Evolutionary conservation across 2,888 invertebrate genomes (phyloP).

Genomic region (Endomychus coccineus): DNA sequence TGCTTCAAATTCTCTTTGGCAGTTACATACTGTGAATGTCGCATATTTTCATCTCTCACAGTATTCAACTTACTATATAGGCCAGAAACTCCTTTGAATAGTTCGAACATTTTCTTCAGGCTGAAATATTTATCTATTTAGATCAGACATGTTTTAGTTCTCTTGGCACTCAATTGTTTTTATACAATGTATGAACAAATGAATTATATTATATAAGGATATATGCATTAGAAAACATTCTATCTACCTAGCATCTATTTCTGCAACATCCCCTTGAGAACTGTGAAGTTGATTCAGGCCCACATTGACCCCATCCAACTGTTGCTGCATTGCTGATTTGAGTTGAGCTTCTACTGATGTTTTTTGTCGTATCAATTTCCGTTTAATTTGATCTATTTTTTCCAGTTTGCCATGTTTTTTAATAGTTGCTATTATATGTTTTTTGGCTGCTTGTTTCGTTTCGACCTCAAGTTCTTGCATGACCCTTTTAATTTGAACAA

Average conservation of each 20-base stretch:
- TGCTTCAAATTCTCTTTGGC: conserved; percentile 98
- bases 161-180: too few species aligned
- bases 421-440: conserved; percentile 85
- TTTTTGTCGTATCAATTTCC: conserved; percentile 68
- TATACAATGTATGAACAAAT: not conserved
- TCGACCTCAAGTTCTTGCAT: conserved; percentile 70
- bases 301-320: conserved; percentile 91
- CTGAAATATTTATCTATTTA: conserved; percentile 45
- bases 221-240: too few species aligned
- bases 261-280: conserved; percentile 77
- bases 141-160: not conserved
- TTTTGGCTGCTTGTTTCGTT: conserved; percentile 68
- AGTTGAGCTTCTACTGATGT: conserved; percentile 89
- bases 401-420: conserved; percentile 94
- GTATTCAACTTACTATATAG: conserved; percentile 74
- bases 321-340: conserved; percentile 98
- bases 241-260: conserved; percentile 52
- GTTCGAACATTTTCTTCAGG: conserved; percentile 67
- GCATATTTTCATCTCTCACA: conserved; percentile 86
- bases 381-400: conserved; percentile 75
- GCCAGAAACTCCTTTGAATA: conserved; percentile 69
- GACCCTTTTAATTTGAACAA: too few species aligned
- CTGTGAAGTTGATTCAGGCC: conserved; percentile 85
- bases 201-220: too few species aligned
- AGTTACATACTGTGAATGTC: conserved; percentile 94